Conservation (phyloP, 2,113 vertebrate genomes). For the Egretta garzetta region DNA sequence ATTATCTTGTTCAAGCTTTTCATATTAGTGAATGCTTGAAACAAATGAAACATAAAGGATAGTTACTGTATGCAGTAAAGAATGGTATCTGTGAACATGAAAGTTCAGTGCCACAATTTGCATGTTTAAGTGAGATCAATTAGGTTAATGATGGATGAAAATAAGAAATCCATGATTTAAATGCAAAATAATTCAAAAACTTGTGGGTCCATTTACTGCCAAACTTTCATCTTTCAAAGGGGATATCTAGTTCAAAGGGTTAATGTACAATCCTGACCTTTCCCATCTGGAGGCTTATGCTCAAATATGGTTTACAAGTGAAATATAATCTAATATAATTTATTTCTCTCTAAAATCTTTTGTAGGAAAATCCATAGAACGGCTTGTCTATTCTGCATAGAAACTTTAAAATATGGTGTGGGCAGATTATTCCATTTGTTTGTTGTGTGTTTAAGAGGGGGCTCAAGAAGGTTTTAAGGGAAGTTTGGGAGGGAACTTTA, state of each 20-base stretch:
- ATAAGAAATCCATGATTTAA: slow-evolving; percentile 66
- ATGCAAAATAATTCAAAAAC: slow-evolving; percentile 69
- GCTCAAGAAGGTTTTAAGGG: background rate
- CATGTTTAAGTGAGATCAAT: slow-evolving; percentile 70
- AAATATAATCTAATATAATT: slow-evolving; percentile 36
- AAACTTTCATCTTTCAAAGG: slow-evolving; percentile 66
- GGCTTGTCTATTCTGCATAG: background rate
- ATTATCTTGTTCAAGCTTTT: slow-evolving; percentile 39
- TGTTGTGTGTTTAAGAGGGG: background rate
- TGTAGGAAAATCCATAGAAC: background rate
- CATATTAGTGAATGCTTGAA: background rate
- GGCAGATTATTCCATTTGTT: background rate
- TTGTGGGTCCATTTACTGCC: slow-evolving; percentile 54
- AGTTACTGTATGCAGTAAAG: slow-evolving; percentile 25
- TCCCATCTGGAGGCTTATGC: slow-evolving; percentile 22
- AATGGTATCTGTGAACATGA: slow-evolving; percentile 11
- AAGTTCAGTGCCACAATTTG: slow-evolving; percentile 51
- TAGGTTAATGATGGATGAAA: slow-evolving; percentile 74
- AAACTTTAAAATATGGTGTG: background rate
- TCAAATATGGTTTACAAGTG: slow-evolving; percentile 22
- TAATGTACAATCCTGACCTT: slow-evolving; percentile 53
- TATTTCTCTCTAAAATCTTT: slow-evolving; percentile 10
- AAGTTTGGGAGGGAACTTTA: background rate
- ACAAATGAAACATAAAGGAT: slow-evolving; percentile 11
- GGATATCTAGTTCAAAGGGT: slow-evolving; percentile 34